Evolutionary conservation across 2,888 invertebrate species (phyloP).

Genomic region (Catocala nupta): DNA sequence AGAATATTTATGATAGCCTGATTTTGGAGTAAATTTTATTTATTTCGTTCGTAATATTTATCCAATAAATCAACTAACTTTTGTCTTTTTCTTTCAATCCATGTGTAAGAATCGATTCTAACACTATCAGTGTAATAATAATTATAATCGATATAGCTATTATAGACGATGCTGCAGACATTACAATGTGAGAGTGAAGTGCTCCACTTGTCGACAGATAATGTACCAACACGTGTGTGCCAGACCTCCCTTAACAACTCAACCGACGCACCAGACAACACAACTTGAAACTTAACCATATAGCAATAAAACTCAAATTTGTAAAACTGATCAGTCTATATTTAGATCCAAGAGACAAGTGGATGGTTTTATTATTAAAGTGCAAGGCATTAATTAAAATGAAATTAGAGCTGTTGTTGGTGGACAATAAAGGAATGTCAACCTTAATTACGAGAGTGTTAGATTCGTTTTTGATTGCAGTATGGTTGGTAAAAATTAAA

Average conservation of each 20-base stretch:
- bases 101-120: too few species aligned
- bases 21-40: too few species aligned
- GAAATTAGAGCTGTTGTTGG: conserved; percentile 51
- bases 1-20: too few species aligned
- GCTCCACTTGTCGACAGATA: conserved; percentile 39
- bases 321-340: conserved; percentile 29
- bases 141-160: conserved; percentile 7
- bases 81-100: too few species aligned
- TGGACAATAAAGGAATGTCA: conserved; percentile 14
- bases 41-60: too few species aligned
- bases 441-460: not conserved
- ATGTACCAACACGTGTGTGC: conserved; percentile 35
- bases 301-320: conserved; percentile 35
- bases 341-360: conserved; percentile 59
- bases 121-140: not conserved
- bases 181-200: conserved; percentile 26
- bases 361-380: conserved; percentile 59
- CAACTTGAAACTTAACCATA: conserved; percentile 36
- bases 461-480: conserved; percentile 24
- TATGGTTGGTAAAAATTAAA: conserved; percentile 33
- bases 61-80: too few species aligned
- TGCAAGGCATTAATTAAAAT: conserved; percentile 62
- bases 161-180: conserved; percentile 5
- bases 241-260: conserved; percentile 42
- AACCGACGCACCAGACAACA: conserved; percentile 17